Conservation (phyloP, 2,888 invertebrate genomes). For the Xestia ashworthii region DNA sequence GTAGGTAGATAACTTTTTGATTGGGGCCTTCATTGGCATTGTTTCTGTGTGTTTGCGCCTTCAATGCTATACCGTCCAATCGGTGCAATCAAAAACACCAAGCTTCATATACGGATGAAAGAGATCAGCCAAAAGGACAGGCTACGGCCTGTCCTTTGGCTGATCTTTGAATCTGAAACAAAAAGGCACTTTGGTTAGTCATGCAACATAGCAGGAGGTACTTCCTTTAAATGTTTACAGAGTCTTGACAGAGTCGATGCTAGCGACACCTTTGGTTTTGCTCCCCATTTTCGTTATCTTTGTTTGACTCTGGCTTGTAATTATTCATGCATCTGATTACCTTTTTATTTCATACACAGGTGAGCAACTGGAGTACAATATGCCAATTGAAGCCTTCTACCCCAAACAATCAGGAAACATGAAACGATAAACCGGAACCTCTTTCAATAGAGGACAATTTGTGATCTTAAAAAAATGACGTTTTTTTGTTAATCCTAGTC, state of each 20-base stretch:
- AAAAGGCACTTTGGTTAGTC: neutral
- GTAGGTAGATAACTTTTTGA: conserved; percentile 2
- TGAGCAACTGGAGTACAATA: conserved; percentile 56
- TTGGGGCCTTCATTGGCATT: neutral
- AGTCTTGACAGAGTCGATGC: neutral
- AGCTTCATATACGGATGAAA: no score
- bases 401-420: conserved; percentile 75
- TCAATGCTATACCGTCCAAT: neutral
- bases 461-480: conserved; percentile 2
- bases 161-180: conserved; percentile 2
- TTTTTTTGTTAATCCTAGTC: conserved; percentile 50
- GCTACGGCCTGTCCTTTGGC: conserved; percentile 1
- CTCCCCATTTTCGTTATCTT: neutral
- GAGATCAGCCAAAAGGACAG: no score
- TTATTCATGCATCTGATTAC: neutral
- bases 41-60: neutral
- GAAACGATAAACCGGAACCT: conserved; percentile 67
- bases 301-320: neutral
- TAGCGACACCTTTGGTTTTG: no score
- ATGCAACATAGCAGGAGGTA: neutral
- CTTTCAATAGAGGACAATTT: neutral
- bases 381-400: conserved; percentile 73
- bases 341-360: conserved; percentile 30
- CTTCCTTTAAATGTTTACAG: neutral
- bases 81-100: neutral